Base-by-base conservation (phyloP, 1,140 invertebrate species). In the Euwallacea similis region DNA sequence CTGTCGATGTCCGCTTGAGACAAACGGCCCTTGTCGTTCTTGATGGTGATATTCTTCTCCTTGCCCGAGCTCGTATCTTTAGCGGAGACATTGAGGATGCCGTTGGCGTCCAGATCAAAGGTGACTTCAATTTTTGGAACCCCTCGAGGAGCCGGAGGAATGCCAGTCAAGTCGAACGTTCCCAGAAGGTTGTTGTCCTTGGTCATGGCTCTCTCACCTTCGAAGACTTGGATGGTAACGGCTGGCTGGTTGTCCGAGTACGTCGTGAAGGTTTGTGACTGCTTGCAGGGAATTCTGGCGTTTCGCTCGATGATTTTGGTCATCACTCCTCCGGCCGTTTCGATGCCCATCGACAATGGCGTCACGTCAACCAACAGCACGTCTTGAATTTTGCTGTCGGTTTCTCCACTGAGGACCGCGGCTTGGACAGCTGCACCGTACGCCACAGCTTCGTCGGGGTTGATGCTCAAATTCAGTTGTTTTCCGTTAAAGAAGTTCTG, bases 71-170 rank as follows among this genome's bases (percentile, higher is more conserved):
- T 86, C 63, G 80, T 85, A 44, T 85, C 86, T 61, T 85, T 81
- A 0, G 85, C 86, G 0, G 86, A 86, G 7, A 90, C 88, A 64
- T 87, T 88, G 50, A 92, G 81, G 43, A 95, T 91, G 1, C 21
- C 91, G 78, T 93, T 92, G 8, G 90, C 90, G 73, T 93, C 91
- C 54, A 93, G 82, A 78, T 93, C 90, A 74, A 93, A 93, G 0
- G 89, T 89, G 2, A 91, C 88, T 81, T 94, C 92, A 79, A 97
- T 42, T 77, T 94, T 88, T 0, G 90, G 85, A 0, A 86, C 82
- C 21, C 85, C 85, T 13, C 84, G 79, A 0, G 85, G 85, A 7
- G 85, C 85, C 3, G 85, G 85, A 15, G 83, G 81, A 42, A 85
- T 84, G 11, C 83, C 83, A 89, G 87, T 87, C 47, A 95, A 81